Percentiles rank a stretch among this genome's conserved stretches.
Evolutionary conservation across 2,113 vertebrate genomes (phyloP).

Genomic region (Noturus placidus): DNA sequence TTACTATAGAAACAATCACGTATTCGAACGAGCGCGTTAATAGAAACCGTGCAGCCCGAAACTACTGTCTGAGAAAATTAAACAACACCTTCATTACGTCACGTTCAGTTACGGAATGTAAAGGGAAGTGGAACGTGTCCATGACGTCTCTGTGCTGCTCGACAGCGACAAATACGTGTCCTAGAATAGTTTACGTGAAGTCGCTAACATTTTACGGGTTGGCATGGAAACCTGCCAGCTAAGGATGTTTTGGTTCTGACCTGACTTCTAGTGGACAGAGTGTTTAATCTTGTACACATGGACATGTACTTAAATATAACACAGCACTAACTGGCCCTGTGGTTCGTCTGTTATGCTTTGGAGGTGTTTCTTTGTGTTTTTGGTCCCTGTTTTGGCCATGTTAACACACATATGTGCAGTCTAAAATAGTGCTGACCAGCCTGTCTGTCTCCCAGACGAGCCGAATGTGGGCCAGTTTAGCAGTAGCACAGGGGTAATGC

Average conservation of each 20-base stretch:
- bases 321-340: neutral
- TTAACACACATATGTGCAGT: neutral
- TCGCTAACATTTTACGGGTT: neutral
- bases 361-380: neutral
- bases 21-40: neutral
- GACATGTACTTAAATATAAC: neutral
- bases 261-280: neutral
- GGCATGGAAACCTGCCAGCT: neutral
- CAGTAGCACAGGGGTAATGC: constrained; percentile 20
- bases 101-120: neutral
- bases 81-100: neutral
- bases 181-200: neutral
- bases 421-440: neutral
- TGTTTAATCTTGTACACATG: neutral
- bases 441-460: neutral
- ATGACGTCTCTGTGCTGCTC: neutral
- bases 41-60: neutral
- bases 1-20: neutral
- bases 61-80: neutral
- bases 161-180: neutral
- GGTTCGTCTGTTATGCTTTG: neutral
- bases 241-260: neutral
- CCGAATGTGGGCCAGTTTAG: constrained; percentile 30
- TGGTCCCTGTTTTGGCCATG: neutral
- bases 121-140: neutral